These are phyloP conservation scores for Perdita meconis DNA, from an alignment of 2,888 invertebrate genomes.

Conservation along the genomic window DNA sequence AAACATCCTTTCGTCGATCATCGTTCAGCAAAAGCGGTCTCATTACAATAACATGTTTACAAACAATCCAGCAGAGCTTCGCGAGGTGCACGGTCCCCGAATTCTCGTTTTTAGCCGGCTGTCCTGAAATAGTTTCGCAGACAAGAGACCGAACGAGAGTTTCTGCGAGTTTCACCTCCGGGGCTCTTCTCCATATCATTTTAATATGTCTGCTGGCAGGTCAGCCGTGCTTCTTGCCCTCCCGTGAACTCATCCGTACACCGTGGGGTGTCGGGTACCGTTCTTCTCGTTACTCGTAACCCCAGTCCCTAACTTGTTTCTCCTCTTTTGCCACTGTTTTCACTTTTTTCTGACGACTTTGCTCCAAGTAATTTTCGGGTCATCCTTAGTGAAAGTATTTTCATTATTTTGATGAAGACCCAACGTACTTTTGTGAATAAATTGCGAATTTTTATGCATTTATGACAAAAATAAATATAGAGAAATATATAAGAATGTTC, in stretches of 20 bases:
- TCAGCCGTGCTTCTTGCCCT: constrained; percentile 80
- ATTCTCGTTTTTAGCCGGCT: constrained; percentile 72
- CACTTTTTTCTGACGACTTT: neutral
- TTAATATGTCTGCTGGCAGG: constrained; percentile 83
- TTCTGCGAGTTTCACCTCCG: constrained; percentile 58
- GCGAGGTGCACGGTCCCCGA: constrained; percentile 58
- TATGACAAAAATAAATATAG: too few relatives aligned
- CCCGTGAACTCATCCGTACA: constrained; percentile 73
- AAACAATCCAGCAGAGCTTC: constrained; percentile 65
- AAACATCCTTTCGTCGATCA: neutral
- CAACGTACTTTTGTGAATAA: too few relatives aligned
- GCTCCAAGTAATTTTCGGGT: neutral
- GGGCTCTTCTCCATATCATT: constrained; percentile 77
- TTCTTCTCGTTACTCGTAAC: constrained; percentile 52
- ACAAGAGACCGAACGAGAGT: constrained; percentile 58
- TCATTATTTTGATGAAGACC: neutral
- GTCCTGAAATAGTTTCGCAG: constrained; percentile 80
- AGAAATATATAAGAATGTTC: too few relatives aligned
- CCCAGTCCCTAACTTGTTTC: neutral
- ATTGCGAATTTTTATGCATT: too few relatives aligned
- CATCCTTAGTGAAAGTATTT: neutral
- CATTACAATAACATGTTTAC: constrained; percentile 65
- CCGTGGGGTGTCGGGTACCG: constrained; percentile 60
- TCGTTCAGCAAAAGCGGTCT: neutral
- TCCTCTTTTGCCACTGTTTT: neutral